A percentile compares a stretch with the other conserved stretches of the same genome.
phyloP scores from a whole-genome alignment of 2,797 vertebrate genomes.

The Emydoidea blandingii region DNA sequence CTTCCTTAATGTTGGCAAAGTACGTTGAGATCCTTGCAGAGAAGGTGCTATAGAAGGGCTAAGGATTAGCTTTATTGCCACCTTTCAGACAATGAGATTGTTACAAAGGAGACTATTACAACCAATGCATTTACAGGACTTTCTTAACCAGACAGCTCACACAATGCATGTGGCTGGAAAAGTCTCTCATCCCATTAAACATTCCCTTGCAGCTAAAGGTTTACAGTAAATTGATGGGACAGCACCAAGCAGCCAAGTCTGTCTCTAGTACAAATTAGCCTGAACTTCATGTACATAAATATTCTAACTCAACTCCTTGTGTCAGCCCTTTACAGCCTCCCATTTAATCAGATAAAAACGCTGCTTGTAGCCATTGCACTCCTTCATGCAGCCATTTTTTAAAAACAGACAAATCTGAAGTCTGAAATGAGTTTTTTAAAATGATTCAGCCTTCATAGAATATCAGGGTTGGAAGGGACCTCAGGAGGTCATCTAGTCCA shows the following conservation, averaged over 20 bases:
- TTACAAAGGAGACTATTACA: background rate
- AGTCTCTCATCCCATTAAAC: background rate
- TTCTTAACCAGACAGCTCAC: background rate
- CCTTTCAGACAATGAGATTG: constrained; percentile 17
- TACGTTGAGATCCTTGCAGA: background rate
- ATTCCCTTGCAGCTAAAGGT: background rate
- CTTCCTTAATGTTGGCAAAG: constrained; percentile 28
- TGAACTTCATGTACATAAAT: background rate
- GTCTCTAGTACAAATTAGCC: background rate
- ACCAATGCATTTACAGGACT: background rate
- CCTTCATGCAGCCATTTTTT: background rate
- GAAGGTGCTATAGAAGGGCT: constrained; percentile 16
- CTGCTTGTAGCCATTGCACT: background rate
- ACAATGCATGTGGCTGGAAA: background rate
- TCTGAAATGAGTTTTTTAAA: background rate
- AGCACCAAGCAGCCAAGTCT: too few species aligned
- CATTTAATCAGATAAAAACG: background rate
- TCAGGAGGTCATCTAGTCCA: too few species aligned
- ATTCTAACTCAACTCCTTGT: background rate
- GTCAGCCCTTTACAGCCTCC: background rate
- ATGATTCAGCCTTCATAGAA: too few species aligned
- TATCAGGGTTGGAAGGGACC: too few species aligned
- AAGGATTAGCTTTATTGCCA: background rate
- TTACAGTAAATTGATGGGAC: background rate
- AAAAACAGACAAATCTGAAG: background rate